Percentiles rank a stretch among this genome's conserved stretches.
Evolutionary conservation across 2,888 invertebrate genomes (phyloP).

Genomic region (Nasonia oneida): DNA sequence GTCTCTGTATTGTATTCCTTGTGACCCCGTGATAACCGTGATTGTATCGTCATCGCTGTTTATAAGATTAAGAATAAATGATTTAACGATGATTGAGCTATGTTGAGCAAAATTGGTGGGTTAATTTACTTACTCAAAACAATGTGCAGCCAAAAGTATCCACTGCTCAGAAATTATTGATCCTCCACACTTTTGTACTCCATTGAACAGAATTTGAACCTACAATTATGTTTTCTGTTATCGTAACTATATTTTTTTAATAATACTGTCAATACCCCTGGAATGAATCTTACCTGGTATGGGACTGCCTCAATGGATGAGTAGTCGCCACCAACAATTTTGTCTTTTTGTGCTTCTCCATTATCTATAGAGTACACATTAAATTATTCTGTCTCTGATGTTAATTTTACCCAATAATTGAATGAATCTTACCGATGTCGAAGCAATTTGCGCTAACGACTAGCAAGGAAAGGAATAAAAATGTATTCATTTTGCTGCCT

Average conservation of each 20-base stretch:
- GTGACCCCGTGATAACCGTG: background rate
- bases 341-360: background rate
- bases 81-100: background rate
- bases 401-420: background rate
- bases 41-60: background rate
- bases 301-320: background rate
- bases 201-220: slow-evolving; percentile 32
- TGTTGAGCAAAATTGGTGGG: background rate
- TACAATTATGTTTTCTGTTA: background rate
- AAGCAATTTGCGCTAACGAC: too few species aligned
- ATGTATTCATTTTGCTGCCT: slow-evolving; percentile 6
- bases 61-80: background rate
- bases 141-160: slow-evolving; percentile 47
- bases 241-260: background rate
- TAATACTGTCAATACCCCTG: background rate
- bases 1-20: background rate
- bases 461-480: background rate
- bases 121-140: slow-evolving; percentile 35
- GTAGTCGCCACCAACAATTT: background rate
- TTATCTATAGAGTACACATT: background rate
- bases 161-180: slow-evolving; percentile 41
- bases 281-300: background rate
- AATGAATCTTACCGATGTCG: slow-evolving; percentile 14
- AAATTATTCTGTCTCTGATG: background rate
- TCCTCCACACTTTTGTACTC: slow-evolving; percentile 29